A percentile compares a stretch with the other conserved stretches of the same genome.
Evolutionary conservation across 2,113 vertebrate species (phyloP).

Genomic region (Stegastes partitus): DNA sequence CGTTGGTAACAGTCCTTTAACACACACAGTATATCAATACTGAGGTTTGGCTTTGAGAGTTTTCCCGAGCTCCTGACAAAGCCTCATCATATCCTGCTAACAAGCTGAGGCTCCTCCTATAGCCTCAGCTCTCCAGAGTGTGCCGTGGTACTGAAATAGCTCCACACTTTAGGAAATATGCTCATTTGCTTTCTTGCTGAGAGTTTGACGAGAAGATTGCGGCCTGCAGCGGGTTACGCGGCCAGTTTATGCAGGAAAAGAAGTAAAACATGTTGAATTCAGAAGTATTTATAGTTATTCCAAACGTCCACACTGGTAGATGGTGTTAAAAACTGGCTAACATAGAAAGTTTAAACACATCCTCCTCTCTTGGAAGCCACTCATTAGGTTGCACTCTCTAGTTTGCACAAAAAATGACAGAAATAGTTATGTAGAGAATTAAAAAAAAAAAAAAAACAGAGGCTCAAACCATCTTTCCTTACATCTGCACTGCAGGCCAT

Average conservation of each 20-base stretch:
- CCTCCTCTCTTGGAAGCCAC: background rate
- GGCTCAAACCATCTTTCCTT: background rate
- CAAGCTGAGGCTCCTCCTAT: constrained; percentile 42
- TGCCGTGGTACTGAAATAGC: constrained; percentile 9
- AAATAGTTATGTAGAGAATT: background rate
- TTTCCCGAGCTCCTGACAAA: constrained; percentile 49
- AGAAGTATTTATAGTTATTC: background rate
- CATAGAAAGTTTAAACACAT: background rate
- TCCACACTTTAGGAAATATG: background rate
- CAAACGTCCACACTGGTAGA: background rate
- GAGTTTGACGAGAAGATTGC: background rate
- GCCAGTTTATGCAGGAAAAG: background rate
- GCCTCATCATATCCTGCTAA: constrained; percentile 62
- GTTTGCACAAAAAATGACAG: background rate
- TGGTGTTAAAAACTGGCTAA: background rate
- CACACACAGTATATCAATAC: constrained; percentile 63
- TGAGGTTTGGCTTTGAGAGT: constrained; percentile 62
- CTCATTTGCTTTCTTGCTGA: background rate
- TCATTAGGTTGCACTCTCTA: background rate
- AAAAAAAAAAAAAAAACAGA: background rate
- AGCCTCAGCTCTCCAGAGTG: constrained; percentile 6
- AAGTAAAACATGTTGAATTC: background rate
- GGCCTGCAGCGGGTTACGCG: background rate
- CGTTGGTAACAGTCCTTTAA: constrained; percentile 61
- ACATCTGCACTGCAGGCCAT: constrained; percentile 13